A percentile compares a stretch with the other conserved stretches of the same genome.
Evolutionary conservation across 2,797 vertebrate genomes (phyloP).

Genomic region (Pelochelys cantorii): DNA sequence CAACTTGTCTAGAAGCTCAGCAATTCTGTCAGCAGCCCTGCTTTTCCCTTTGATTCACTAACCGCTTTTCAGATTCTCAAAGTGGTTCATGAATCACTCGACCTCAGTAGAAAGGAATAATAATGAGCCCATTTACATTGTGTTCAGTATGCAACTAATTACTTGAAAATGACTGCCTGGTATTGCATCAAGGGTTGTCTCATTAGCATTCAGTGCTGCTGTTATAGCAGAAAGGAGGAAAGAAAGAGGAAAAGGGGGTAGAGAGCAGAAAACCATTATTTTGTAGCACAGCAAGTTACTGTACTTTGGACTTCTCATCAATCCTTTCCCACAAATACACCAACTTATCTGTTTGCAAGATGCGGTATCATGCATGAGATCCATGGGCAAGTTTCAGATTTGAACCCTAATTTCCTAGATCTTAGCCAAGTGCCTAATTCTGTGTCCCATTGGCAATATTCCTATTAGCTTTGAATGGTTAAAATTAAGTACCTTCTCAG

Average conservation of each 20-base stretch:
- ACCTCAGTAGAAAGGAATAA: conserved; percentile 49
- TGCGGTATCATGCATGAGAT: too few species aligned
- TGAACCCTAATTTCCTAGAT: neutral
- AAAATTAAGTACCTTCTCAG: neutral
- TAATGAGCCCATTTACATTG: conserved; percentile 46
- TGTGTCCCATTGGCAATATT: neutral
- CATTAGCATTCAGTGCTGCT: conserved; percentile 28
- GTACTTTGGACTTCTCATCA: neutral
- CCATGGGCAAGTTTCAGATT: neutral
- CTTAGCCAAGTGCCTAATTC: neutral
- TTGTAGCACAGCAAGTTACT: neutral
- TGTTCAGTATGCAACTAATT: conserved; percentile 40
- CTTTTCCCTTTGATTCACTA: conserved; percentile 27
- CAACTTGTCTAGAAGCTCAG: too few species aligned
- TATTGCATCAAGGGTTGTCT: neutral
- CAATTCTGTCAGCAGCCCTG: too few species aligned
- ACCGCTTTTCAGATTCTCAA: conserved; percentile 40
- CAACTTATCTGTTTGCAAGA: neutral
- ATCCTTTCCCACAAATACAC: neutral
- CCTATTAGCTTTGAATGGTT: neutral
- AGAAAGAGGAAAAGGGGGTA: neutral
- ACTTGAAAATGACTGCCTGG: conserved; percentile 34
- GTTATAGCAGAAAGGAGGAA: neutral
- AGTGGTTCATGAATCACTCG: conserved; percentile 43
- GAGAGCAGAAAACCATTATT: neutral